Evolutionary conservation across 2,113 vertebrate species (phyloP).

Genomic region (Thalassarche chlororhynchos): DNA sequence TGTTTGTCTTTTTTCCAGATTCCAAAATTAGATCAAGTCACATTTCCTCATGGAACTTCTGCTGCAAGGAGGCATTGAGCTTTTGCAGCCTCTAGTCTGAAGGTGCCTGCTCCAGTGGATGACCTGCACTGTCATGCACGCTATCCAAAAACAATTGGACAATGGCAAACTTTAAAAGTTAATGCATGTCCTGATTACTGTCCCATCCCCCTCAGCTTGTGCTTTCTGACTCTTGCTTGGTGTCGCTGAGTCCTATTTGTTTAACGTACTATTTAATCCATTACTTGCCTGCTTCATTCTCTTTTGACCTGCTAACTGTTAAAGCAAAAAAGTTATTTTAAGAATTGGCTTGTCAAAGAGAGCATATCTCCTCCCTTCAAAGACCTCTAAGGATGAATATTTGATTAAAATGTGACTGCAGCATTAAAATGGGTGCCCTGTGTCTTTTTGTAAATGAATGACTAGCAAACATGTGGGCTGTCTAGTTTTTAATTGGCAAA

Average conservation of each 20-base stretch:
- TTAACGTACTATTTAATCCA: conserved; percentile 2
- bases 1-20: conserved; percentile 70
- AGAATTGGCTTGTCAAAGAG: conserved; percentile 12
- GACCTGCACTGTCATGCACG: conserved; percentile 20
- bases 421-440: conserved; percentile 23
- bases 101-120: conserved; percentile 48
- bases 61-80: conserved; percentile 58
- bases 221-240: conserved; percentile 35
- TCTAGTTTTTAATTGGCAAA: neutral
- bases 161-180: conserved; percentile 51
- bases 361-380: neutral
- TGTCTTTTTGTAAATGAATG: conserved; percentile 28
- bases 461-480: neutral
- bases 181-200: conserved; percentile 16
- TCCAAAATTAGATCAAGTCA: conserved; percentile 67
- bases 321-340: conserved; percentile 14
- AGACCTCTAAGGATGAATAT: neutral
- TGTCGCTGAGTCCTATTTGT: neutral
- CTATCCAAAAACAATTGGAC: conserved; percentile 26
- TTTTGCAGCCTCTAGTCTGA: conserved; percentile 63
- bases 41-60: conserved; percentile 62
- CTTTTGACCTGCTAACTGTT: neutral
- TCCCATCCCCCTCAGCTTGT: neutral
- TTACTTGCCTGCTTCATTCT: conserved; percentile 16
- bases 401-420: conserved; percentile 51